Evolutionary conservation across 2,888 invertebrate species (phyloP).

Genomic region (Azorinus chamasolen): DNA sequence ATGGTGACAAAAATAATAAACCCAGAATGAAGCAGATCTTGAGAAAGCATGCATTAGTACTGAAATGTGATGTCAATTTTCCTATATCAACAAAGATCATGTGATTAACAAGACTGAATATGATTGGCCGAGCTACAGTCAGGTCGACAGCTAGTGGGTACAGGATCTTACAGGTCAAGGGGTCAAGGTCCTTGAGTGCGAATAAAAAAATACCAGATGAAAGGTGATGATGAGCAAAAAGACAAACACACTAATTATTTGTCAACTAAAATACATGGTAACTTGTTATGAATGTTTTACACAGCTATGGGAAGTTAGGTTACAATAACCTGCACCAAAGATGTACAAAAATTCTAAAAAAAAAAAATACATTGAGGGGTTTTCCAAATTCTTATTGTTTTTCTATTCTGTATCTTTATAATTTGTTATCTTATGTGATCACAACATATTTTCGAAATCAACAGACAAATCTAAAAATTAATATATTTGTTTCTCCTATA

Average conservation of each 20-base stretch:
- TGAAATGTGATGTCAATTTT: conserved; percentile 27
- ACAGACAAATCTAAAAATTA: no score
- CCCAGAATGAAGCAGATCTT: conserved; percentile 40
- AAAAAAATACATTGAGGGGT: neutral
- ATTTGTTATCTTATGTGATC: no score
- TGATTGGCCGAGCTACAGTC: conserved; percentile 21
- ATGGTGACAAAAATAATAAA: conserved; percentile 15
- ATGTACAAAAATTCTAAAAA: conserved; percentile 22
- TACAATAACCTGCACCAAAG: conserved; percentile 56
- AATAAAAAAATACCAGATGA: conserved; percentile 45
- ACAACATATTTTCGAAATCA: no score
- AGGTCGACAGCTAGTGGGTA: neutral
- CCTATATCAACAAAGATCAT: conserved; percentile 38
- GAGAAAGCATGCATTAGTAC: conserved; percentile 64
- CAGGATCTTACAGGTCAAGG: neutral
- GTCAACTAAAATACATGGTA: conserved; percentile 39
- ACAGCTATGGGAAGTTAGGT: conserved; percentile 41
- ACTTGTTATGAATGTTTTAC: no score
- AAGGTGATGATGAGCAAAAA: conserved; percentile 53
- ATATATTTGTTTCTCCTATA: no score
- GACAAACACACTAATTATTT: conserved; percentile 55
- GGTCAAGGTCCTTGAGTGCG: no score
- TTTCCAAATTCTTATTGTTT: neutral
- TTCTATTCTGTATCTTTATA: no score
- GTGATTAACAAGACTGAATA: conserved; percentile 35